phyloP scores from a whole-genome alignment of 2,113 vertebrate species.

The Dasyornis broadbenti region DNA sequence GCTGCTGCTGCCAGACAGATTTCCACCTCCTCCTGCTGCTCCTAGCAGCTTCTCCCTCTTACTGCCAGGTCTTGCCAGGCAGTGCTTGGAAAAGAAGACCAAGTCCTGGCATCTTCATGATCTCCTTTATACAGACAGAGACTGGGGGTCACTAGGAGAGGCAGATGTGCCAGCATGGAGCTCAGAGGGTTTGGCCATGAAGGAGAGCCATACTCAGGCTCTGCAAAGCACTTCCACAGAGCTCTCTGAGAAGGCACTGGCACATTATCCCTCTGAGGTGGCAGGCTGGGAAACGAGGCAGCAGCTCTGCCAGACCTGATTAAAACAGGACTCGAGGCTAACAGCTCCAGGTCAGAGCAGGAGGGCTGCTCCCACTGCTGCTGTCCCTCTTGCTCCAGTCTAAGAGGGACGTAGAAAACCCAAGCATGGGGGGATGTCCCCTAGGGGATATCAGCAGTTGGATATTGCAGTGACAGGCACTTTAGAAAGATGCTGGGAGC shows the following conservation, averaged over 20 bases:
- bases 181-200: not conserved
- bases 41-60: not conserved
- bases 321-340: conserved; percentile 11
- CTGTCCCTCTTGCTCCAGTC: not conserved
- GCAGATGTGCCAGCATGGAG: not conserved
- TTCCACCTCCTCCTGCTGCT: conserved; percentile 13
- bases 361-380: not conserved
- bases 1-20: conserved; percentile 35
- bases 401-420: not conserved
- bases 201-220: not conserved
- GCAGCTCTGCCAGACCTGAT: conserved; percentile 31
- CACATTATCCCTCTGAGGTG: not conserved
- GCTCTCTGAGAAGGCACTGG: not conserved
- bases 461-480: conserved; percentile 31
- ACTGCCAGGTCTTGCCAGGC: not conserved
- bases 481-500: conserved; percentile 39
- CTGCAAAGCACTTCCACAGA: not conserved
- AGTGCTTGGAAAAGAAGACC: not conserved
- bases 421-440: not conserved
- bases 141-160: not conserved
- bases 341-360: not conserved
- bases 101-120: not conserved
- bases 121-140: not conserved
- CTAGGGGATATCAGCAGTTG: not conserved
- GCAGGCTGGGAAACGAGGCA: not conserved